A percentile compares a stretch with the other conserved stretches of the same genome.
These are phyloP conservation scores for Corythornis madagascariensis DNA, from an alignment of 2,113 vertebrate species.

Conservation along the genomic window DNA sequence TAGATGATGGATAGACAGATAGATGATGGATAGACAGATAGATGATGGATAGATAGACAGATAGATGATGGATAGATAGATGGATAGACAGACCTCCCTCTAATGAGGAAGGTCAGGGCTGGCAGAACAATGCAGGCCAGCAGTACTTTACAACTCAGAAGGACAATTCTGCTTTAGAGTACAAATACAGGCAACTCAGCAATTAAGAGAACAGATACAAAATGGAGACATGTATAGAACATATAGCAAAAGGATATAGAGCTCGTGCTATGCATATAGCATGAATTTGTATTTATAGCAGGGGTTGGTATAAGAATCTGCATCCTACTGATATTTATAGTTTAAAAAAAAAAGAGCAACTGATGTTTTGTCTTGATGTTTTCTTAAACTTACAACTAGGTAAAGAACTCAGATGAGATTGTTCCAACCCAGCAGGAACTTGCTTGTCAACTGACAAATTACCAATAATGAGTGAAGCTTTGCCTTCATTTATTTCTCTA, in stretches of 20 bases:
- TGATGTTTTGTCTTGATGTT: not conserved
- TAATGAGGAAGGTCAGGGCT: rapidly evolving
- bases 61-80: too few relatives aligned
- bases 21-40: too few relatives aligned
- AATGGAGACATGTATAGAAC: not conserved
- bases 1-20: too few relatives aligned
- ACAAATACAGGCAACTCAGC: not conserved
- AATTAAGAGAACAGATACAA: not conserved
- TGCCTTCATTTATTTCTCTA: not conserved
- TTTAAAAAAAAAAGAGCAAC: not conserved
- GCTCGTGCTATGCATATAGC: not conserved
- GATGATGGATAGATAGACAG: too few relatives aligned
- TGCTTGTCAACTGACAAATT: not conserved
- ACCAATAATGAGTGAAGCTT: not conserved
- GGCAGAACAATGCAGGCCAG: not conserved
- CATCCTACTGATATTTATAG: not conserved
- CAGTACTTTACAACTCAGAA: not conserved
- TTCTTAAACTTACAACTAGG: not conserved
- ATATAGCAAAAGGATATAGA: not conserved
- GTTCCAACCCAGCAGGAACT: not conserved
- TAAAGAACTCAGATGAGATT: not conserved
- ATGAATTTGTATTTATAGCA: not conserved
- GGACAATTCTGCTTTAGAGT: not conserved
- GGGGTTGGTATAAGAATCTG: not conserved
- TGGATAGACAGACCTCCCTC: too few relatives aligned